A percentile compares a stretch with the other conserved stretches of the same genome.
These are phyloP conservation scores for Periplaneta americana DNA, from an alignment of 1,140 invertebrate species.

Conservation along the genomic window DNA sequence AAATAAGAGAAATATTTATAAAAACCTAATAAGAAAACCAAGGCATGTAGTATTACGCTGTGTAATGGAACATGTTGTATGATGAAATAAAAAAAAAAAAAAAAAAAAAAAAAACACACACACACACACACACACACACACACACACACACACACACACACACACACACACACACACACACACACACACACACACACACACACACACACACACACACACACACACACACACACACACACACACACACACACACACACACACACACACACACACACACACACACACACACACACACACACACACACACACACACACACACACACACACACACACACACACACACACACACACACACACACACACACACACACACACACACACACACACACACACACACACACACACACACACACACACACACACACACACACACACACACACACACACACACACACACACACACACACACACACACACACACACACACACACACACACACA, in stretches of 20 bases:
- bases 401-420: conserved; percentile 22
- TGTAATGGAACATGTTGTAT: no score
- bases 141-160: background rate
- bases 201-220: background rate
- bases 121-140: no score
- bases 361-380: conserved; percentile 24
- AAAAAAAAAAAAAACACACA: no score
- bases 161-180: background rate
- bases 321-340: conserved; percentile 23
- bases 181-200: background rate
- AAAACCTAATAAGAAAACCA: no score
- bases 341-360: conserved; percentile 24
- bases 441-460: conserved; percentile 19
- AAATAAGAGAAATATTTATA: no score
- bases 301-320: conserved; percentile 25
- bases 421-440: conserved; percentile 18
- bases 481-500: conserved; percentile 19
- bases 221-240: background rate
- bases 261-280: background rate
- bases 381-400: conserved; percentile 23
- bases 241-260: background rate
- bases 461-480: conserved; percentile 19
- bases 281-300: conserved; percentile 11
- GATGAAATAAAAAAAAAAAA: no score
- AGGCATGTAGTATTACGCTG: no score